Conservation (phyloP, 2,113 vertebrate species). For the Pelmatolapia mariae region DNA sequence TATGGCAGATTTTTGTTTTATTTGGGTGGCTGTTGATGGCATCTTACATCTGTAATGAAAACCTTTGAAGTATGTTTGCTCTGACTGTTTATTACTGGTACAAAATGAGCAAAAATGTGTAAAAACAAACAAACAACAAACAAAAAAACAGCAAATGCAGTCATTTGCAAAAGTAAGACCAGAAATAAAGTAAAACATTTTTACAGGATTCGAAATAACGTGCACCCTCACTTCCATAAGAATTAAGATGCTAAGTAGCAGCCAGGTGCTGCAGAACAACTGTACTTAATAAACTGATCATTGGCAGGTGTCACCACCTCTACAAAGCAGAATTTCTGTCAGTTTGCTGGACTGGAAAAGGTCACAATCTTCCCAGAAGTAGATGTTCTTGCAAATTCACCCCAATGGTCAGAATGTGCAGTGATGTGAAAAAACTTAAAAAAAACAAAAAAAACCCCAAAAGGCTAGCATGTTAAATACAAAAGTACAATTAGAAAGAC, state of each 20-base stretch:
- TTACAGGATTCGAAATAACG: not conserved
- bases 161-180: not conserved
- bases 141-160: not conserved
- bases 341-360: not conserved
- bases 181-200: not conserved
- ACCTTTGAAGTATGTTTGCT: conserved; percentile 24
- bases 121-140: not conserved
- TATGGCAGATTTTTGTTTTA: conserved; percentile 4
- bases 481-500: not conserved
- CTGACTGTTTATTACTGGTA: not conserved
- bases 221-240: not conserved
- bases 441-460: not conserved
- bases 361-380: not conserved
- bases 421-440: not conserved
- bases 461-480: not conserved
- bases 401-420: not conserved
- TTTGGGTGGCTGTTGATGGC: not conserved
- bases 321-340: not conserved
- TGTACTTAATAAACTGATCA: fast-evolving
- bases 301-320: not conserved
- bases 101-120: not conserved
- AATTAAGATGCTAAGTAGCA: not conserved
- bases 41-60: not conserved
- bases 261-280: not conserved
- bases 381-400: not conserved